These are phyloP conservation scores for Sesamia nonagrioides DNA, from an alignment of 1,140 invertebrate genomes.

Conservation along the genomic window DNA sequence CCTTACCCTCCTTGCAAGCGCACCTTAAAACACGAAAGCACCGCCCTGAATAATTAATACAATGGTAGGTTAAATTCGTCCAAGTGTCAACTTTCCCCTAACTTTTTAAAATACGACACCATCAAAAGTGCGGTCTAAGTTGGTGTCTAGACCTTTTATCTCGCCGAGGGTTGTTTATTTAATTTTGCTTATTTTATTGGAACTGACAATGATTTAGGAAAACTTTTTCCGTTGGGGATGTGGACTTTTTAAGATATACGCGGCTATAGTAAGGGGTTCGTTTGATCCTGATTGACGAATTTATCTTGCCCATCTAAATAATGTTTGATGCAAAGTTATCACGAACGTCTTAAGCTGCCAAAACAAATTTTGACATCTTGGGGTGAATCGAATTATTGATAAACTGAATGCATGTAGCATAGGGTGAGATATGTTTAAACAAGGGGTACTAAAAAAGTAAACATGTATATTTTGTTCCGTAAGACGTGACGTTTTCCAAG, in stretches of 20 bases:
- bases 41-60: slow-evolving; percentile 87
- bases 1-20: slow-evolving; percentile 70
- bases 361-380: slow-evolving; percentile 69
- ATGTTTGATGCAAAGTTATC: slow-evolving; percentile 68
- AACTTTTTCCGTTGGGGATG: slow-evolving; percentile 70
- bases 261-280: slow-evolving; percentile 54
- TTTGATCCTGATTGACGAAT: slow-evolving; percentile 85
- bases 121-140: slow-evolving; percentile 81
- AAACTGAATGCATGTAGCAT: slow-evolving; percentile 59
- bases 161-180: slow-evolving; percentile 81
- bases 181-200: slow-evolving; percentile 85
- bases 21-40: slow-evolving; percentile 83
- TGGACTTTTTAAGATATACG: slow-evolving; percentile 62
- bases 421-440: slow-evolving; percentile 58
- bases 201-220: slow-evolving; percentile 82
- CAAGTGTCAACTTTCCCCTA: slow-evolving; percentile 86
- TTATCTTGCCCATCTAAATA: slow-evolving; percentile 79
- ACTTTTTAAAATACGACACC: slow-evolving; percentile 84
- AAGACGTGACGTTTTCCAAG: slow-evolving; percentile 11
- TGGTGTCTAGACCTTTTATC: slow-evolving; percentile 84
- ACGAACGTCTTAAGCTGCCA: slow-evolving; percentile 61
- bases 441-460: slow-evolving; percentile 54
- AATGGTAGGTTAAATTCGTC: slow-evolving; percentile 86
- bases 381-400: slow-evolving; percentile 73
- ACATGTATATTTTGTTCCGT: slow-evolving; percentile 31